These are phyloP conservation scores for Sapajus apella DNA, from an alignment of 2,113 vertebrate species.

Conservation along the genomic window DNA sequence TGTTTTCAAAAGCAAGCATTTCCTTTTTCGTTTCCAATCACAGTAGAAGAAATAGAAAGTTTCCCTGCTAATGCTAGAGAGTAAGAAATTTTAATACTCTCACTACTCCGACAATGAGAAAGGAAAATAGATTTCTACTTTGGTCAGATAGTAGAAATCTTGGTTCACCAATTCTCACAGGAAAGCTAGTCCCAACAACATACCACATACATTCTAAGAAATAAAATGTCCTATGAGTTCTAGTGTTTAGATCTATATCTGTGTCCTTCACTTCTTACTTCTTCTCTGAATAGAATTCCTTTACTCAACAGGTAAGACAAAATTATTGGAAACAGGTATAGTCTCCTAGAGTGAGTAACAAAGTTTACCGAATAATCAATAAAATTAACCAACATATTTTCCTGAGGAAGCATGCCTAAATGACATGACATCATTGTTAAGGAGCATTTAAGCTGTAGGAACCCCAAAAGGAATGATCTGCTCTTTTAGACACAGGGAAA, in stretches of 20 bases:
- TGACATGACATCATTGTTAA: background rate
- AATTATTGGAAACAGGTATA: background rate
- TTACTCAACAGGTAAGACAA: background rate
- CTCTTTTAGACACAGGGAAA: slow-evolving; percentile 68
- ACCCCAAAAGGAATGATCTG: background rate
- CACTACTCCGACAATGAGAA: background rate
- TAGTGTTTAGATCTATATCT: background rate
- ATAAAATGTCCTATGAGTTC: background rate
- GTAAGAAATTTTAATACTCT: background rate
- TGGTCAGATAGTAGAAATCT: background rate
- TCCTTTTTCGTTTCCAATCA: slow-evolving; percentile 50
- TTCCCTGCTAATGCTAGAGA: background rate
- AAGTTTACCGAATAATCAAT: background rate
- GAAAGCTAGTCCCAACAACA: background rate
- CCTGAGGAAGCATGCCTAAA: background rate
- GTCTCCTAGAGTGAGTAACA: background rate
- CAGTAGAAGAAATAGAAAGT: slow-evolving; percentile 2
- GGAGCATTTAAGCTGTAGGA: background rate
- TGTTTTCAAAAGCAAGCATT: slow-evolving; percentile 17
- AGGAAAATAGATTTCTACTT: slow-evolving; percentile 21
- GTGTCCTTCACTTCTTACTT: background rate
- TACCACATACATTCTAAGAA: background rate
- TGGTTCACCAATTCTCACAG: background rate
- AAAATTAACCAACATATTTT: background rate
- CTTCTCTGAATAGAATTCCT: background rate